Evolutionary conservation across 2,797 vertebrate genomes (phyloP), one percentile per base, ranked within the genome.

Genomic region (Sebastes oblongus): DNA sequence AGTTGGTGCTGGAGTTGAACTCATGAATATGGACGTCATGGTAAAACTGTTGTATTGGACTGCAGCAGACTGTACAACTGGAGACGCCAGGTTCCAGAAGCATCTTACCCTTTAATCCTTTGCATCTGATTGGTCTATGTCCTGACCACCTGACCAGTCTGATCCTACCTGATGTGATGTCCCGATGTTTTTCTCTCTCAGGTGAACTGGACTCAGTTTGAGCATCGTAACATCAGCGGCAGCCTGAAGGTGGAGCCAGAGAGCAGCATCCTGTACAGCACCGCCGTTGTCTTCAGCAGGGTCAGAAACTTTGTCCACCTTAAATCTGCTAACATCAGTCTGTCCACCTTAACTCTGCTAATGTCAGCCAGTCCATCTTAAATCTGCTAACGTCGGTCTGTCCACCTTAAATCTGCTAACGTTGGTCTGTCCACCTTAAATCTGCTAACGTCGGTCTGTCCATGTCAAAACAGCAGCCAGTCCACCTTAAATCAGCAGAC

Each of bases 161-260:
- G 39, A 46, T 46, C 39, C 0, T 14, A 46, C 39, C 39, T 46
- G 39, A 46, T 46, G 39, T 46, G 39, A 46, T 6, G 46, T 50
- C 18, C 24, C 24, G 22, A 3, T 54, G 13, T 80, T 61, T 34
- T 13, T 52, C 5, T 70, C 5, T 70, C 20, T 69, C 42, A 66
- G 9, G 81, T 99, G 75, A 85, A 98, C 94, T 99, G 98, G 98
- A 66, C 78, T 6, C 69, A 1, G 11, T 96, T 98, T 56, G 69
- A 94, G 2, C 92, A 93, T 0, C 18, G 77, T 1, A 82, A 92
- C 0, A 88, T 90, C 0, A 68, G 89, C 0, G 95, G 94, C 1
- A 94, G 96, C 77, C 7, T 99, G 84, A 60, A 5, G 74, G 94
- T 99, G 12, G 95, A 95, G 27, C 98, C 98, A 0, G 80, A 93